Conservation (phyloP, 2,113 vertebrate species). For the Callospermophilus lateralis region DNA sequence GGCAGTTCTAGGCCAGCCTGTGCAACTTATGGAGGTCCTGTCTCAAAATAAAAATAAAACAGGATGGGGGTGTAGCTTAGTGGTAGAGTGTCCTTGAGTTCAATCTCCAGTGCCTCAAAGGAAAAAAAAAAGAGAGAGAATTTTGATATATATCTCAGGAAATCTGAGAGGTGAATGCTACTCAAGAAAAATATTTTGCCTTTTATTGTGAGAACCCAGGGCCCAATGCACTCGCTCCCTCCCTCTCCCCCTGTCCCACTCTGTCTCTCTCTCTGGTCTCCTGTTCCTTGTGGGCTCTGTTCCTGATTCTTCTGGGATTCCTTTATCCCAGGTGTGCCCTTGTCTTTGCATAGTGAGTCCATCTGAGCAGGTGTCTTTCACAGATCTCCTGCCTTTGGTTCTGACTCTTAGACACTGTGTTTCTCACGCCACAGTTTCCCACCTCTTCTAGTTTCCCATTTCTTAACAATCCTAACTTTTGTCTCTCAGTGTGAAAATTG, state of each 20-base stretch:
- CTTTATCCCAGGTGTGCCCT: not conserved
- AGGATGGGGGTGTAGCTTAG: too few relatives aligned
- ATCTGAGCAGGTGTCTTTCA: not conserved
- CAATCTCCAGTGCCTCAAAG: not conserved
- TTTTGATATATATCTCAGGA: not conserved
- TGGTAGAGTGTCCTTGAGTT: too few relatives aligned
- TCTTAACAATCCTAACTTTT: not conserved
- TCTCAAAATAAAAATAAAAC: too few relatives aligned
- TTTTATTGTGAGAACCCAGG: not conserved
- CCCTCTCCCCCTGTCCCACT: not conserved
- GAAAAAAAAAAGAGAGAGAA: too few relatives aligned
- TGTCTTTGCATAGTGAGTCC: not conserved
- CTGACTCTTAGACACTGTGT: not conserved
- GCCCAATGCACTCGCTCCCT: accelerated
- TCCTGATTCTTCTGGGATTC: not conserved
- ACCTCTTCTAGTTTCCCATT: too few relatives aligned
- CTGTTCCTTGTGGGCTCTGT: not conserved
- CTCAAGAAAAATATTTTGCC: not conserved
- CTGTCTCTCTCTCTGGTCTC: not conserved
- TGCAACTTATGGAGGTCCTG: too few relatives aligned
- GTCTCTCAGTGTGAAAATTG: not conserved
- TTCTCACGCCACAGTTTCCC: not conserved
- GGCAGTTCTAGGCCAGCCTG: too few relatives aligned
- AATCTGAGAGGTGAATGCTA: too few relatives aligned
- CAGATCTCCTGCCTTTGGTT: not conserved